Evolutionary conservation across 2,888 invertebrate genomes (phyloP).

Genomic region (Galerucella calmariensis): DNA sequence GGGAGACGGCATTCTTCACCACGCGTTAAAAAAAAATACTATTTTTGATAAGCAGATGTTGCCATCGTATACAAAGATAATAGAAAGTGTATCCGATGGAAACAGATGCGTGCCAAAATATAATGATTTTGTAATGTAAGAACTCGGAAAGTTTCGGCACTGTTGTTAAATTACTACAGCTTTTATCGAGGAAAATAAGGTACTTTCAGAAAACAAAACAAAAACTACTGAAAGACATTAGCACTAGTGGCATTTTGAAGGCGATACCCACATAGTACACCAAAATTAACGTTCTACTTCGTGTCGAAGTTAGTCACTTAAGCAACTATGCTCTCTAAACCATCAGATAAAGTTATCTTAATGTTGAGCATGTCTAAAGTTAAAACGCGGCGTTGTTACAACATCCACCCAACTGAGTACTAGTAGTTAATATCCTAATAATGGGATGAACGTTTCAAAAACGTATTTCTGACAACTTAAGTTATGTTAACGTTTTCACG

Average conservation of each 20-base stretch:
- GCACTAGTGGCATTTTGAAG: no score
- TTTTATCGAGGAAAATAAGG: neutral
- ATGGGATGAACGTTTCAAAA: conserved; percentile 42
- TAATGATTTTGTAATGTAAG: conserved; percentile 1
- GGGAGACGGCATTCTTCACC: neutral
- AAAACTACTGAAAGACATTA: no score
- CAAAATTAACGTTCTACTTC: neutral
- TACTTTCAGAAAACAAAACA: no score
- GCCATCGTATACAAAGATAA: conserved; percentile 3
- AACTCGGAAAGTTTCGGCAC: neutral
- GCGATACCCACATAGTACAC: neutral
- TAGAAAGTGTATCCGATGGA: conserved; percentile 7
- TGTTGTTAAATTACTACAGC: neutral
- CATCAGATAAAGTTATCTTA: conserved; percentile 7
- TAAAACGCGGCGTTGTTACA: conserved; percentile 11
- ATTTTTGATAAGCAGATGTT: conserved; percentile 11
- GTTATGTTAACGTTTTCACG: no score
- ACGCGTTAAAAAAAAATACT: conserved; percentile 18
- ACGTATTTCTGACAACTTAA: no score
- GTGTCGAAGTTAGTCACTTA: neutral
- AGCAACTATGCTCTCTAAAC: conserved; percentile 15
- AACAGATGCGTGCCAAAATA: conserved; percentile 1
- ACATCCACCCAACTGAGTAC: conserved; percentile 16
- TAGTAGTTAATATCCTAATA: conserved; percentile 24
- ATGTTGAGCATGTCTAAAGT: conserved; percentile 20